These are phyloP conservation scores for Echinometra lucunter DNA, from an alignment of 53 echinoderm and acorn worm genomes.

Conservation along the genomic window DNA sequence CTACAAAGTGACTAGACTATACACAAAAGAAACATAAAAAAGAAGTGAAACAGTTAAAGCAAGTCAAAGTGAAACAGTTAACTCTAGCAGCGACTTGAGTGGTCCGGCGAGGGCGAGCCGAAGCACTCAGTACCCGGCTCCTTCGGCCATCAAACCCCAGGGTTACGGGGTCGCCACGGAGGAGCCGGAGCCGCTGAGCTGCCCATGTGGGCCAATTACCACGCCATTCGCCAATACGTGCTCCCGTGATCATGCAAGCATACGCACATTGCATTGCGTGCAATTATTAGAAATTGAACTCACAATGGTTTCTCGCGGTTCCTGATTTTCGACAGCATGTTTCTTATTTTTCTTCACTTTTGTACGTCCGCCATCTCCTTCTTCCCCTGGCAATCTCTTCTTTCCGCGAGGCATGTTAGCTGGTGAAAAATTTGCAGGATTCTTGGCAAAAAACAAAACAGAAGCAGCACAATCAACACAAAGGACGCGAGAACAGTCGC, in stretches of 20 bases:
- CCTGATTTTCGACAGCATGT: conserved; percentile 3
- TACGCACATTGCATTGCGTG: background rate
- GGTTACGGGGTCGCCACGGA: background rate
- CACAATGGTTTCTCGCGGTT: conserved; percentile 67
- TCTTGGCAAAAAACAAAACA: background rate
- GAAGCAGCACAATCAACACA: conserved; percentile 24
- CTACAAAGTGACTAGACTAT: too few relatives aligned
- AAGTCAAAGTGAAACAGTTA: too few relatives aligned
- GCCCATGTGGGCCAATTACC: background rate
- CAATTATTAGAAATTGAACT: conserved; percentile 8
- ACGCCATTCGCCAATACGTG: background rate
- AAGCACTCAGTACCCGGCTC: background rate
- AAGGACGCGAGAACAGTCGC: conserved; percentile 37
- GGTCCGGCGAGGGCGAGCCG: too few relatives aligned
- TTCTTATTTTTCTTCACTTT: conserved; percentile 67
- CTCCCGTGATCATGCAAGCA: conserved; percentile 26
- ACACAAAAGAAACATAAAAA: too few relatives aligned
- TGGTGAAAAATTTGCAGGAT: background rate
- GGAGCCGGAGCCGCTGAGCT: background rate
- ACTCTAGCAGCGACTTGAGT: too few relatives aligned
- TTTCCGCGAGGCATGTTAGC: conserved; percentile 80
- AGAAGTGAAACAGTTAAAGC: too few relatives aligned
- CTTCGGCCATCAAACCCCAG: background rate
- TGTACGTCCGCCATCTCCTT: conserved; percentile 59
- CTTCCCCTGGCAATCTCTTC: conserved; percentile 76